These are phyloP conservation scores for Bostrychus sinensis DNA, from an alignment of 2,113 vertebrate genomes.

Conservation along the genomic window DNA sequence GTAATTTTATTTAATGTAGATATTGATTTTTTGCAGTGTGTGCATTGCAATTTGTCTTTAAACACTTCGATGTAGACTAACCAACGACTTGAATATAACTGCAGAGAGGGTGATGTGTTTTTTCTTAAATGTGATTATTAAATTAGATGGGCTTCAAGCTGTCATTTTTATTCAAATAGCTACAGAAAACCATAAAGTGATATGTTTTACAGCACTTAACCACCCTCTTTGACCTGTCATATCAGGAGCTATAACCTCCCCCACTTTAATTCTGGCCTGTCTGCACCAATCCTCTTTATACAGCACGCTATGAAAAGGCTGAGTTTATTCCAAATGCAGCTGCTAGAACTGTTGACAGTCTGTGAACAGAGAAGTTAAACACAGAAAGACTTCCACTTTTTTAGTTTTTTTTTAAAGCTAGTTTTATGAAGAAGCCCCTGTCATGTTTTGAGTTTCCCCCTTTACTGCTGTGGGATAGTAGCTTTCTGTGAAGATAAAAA, in stretches of 20 bases:
- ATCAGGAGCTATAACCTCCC: neutral
- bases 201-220: neutral
- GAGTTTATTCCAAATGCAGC: neutral
- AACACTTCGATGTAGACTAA: too few relatives aligned
- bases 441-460: neutral
- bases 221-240: neutral
- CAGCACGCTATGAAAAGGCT: neutral
- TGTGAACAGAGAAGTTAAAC: neutral
- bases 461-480: neutral
- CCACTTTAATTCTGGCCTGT: neutral
- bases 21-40: too few relatives aligned
- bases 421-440: neutral
- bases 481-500: slow-evolving; percentile 1
- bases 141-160: neutral
- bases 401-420: neutral
- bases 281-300: neutral
- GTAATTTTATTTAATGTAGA: too few relatives aligned
- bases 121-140: too few relatives aligned
- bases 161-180: neutral
- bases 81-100: too few relatives aligned
- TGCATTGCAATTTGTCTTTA: too few relatives aligned
- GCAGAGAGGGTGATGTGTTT: neutral
- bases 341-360: neutral
- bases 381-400: neutral
- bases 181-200: neutral